Conservation (phyloP, 2,797 vertebrate species). For the Zalophus californianus region DNA sequence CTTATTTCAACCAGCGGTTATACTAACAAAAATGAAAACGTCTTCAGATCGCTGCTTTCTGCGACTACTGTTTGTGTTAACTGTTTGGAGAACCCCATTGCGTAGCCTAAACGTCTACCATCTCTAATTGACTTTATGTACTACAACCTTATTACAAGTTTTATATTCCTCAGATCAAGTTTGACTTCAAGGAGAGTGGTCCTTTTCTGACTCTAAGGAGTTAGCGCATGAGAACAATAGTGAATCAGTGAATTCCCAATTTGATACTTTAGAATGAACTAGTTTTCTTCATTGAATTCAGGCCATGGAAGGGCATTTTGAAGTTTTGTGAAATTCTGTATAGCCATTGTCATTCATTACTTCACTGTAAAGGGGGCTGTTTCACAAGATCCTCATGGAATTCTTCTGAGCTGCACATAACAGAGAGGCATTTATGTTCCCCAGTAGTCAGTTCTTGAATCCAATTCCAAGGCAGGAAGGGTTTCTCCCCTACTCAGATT, state of each 20-base stretch:
- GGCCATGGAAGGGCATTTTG: conserved; percentile 33
- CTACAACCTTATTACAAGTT: not conserved
- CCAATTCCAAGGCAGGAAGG: conserved; percentile 67
- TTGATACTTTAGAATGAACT: conserved; percentile 33
- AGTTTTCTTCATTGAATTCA: conserved; percentile 26
- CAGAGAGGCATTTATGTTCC: conserved; percentile 78
- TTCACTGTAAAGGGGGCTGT: conserved; percentile 46
- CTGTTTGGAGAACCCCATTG: conserved; percentile 66
- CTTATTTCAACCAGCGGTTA: conserved; percentile 54
- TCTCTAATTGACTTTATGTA: not conserved
- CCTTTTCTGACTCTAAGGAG: not conserved
- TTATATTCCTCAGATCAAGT: not conserved
- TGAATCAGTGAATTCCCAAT: conserved; percentile 7
- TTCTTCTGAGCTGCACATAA: conserved; percentile 69
- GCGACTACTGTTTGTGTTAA: conserved; percentile 68
- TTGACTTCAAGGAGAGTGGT: not conserved
- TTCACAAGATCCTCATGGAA: conserved; percentile 59
- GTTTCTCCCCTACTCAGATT: conserved; percentile 64
- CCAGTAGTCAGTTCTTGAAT: conserved; percentile 56
- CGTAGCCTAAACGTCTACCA: conserved; percentile 43
- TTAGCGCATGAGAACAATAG: not conserved
- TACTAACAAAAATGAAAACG: conserved; percentile 25
- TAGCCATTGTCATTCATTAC: conserved; percentile 56
- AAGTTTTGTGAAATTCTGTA: conserved; percentile 57
- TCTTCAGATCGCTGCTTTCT: conserved; percentile 57